Base-by-base conservation (phyloP, 1,140 invertebrate genomes). In the Papilio xuthus region DNA sequence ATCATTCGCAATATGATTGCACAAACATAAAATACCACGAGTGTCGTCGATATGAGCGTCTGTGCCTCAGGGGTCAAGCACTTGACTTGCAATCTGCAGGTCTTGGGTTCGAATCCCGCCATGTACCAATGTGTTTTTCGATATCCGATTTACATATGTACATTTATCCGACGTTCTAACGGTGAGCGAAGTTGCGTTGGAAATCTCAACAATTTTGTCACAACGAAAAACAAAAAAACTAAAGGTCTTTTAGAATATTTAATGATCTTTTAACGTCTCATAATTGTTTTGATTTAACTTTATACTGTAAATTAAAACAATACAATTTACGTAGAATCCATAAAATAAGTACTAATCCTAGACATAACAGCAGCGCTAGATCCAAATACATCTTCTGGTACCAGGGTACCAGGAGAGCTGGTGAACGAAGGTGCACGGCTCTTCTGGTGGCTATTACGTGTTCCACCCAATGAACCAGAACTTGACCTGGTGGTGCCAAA, bases 381-480 rank as follows among this genome's bases (percentile, higher is more conserved):
- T 87, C 86, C n/a, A 87, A 67, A 53, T 84, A 87, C 4, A 78
- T 28, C 56, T 85, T 87, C 77, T 87, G 84, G 75, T 86, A 86
- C 63, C 82, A 82, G 20, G 93, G 89, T 83, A 95, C 85, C 7
- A 90, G 84, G 0, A 93, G 83, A 0, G 93, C 94, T 26, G 91
- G 86, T 15, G 94, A 92, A 28, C 90, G 85, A 90, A 28, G 82
- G 26, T 74, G 44, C 18, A 26, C 82, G 1, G 94, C 95, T 8
- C 95, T 95, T 41, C 76, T 56, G 0, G 85, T 84, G 12, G 67
- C 53, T 10, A 86, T 80, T 15, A 86, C 83, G 72, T 90, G 85
- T 12, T 88, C 81, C 41, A 86, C 79, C 88, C 88, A 89, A 75
- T 88, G 81, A 9, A 85, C 83, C 37, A 89, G 37, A 73, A 86